A percentile compares a stretch with the other conserved stretches of the same genome.
Conservation (phyloP, 2,888 invertebrate species). For the Gonocerus acuteangulatus region DNA sequence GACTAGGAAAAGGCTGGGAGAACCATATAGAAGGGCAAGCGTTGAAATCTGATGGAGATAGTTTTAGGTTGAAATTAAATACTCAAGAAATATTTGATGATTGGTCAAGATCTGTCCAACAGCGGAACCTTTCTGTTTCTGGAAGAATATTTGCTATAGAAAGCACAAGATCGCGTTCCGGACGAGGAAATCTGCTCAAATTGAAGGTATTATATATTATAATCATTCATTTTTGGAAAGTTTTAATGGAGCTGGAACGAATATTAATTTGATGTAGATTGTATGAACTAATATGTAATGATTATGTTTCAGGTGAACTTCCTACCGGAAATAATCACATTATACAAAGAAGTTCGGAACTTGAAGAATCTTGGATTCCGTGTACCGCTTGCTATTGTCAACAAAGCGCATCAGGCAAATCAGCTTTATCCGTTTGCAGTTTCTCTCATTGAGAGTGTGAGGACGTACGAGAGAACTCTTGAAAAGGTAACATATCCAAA, state of each 20-base stretch:
- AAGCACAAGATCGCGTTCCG: slow-evolving; percentile 65
- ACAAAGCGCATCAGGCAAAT: slow-evolving; percentile 98
- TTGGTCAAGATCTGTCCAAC: slow-evolving; percentile 91
- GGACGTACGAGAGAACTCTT: slow-evolving; percentile 92
- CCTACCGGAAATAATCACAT: slow-evolving; percentile 92
- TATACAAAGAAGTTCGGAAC: slow-evolving; percentile 86
- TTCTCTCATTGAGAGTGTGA: slow-evolving; percentile 92
- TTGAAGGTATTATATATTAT: slow-evolving; percentile 59
- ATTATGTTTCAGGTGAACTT: slow-evolving; percentile 65
- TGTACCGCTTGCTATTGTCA: slow-evolving; percentile 94
- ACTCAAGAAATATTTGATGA: slow-evolving; percentile 97
- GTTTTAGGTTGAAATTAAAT: slow-evolving; percentile 90
- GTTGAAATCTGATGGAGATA: slow-evolving; percentile 93
- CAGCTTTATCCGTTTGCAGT: slow-evolving; percentile 98
- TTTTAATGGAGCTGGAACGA: no score
- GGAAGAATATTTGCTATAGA: slow-evolving; percentile 93
- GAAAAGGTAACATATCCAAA: slow-evolving; percentile 95
- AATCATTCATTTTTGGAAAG: no score
- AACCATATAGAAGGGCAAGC: slow-evolving; percentile 98
- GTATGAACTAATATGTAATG: no score
- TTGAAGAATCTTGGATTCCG: slow-evolving; percentile 60
- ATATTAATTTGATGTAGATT: no score
- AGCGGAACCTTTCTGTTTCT: slow-evolving; percentile 85
- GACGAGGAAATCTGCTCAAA: slow-evolving; percentile 75
- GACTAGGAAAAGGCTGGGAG: slow-evolving; percentile 96